phyloP scores from a whole-genome alignment of 53 echinoderm and acorn worm species.

The Luidia sarsii region DNA sequence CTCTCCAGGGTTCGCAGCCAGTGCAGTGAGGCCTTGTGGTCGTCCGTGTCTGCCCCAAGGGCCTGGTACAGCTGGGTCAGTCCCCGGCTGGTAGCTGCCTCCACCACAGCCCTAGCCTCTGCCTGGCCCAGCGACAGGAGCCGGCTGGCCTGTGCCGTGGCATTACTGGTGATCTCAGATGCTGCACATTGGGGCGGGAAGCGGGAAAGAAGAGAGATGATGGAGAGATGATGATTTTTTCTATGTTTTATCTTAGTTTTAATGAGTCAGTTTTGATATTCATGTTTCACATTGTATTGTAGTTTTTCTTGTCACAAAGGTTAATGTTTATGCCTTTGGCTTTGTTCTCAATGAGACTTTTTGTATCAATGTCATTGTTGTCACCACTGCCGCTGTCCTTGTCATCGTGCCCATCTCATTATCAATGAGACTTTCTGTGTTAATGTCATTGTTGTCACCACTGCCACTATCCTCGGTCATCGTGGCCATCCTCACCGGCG shows the following conservation, averaged over 20 bases:
- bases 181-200: too few relatives aligned
- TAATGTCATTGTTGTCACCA: too few relatives aligned
- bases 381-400: too few relatives aligned
- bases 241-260: too few relatives aligned
- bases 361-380: too few relatives aligned
- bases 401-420: too few relatives aligned
- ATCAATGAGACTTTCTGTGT: too few relatives aligned
- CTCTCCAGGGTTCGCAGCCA: slow-evolving; percentile 61
- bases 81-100: slow-evolving; percentile 63
- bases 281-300: background rate
- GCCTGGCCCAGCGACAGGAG: slow-evolving; percentile 47
- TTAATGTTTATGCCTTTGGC: too few relatives aligned
- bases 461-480: too few relatives aligned
- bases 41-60: slow-evolving; percentile 29
- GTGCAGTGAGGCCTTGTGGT: slow-evolving; percentile 74
- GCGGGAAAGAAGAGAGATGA: background rate
- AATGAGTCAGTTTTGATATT: too few relatives aligned
- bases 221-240: background rate
- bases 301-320: background rate
- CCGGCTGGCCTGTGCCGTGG: slow-evolving; percentile 41
- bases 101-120: slow-evolving; percentile 52
- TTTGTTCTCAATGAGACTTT: too few relatives aligned
- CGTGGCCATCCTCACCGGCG: too few relatives aligned
- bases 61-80: slow-evolving; percentile 47
- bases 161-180: slow-evolving; percentile 51